Conservation (phyloP, 2,888 invertebrate species). For the Acanthosepion pharaonis region DNA sequence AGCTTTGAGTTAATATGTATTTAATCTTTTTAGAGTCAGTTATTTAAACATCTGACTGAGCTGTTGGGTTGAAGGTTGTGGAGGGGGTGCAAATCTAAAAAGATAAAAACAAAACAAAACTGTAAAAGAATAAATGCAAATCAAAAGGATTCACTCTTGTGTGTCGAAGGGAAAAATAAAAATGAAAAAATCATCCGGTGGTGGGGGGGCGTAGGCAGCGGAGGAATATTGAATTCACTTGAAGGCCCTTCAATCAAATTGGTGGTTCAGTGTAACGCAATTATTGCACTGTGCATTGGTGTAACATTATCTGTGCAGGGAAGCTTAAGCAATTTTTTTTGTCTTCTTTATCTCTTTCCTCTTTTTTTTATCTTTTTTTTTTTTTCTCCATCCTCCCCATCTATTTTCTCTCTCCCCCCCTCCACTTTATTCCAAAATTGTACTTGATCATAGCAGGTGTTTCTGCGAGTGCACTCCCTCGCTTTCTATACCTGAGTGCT, state of each 20-base stretch:
- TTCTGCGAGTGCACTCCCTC: background rate
- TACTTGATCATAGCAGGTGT: background rate
- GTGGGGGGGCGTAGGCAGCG: background rate
- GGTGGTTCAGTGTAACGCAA: background rate
- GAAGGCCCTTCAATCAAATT: conserved; percentile 9
- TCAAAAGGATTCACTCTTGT: background rate
- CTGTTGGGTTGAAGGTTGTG: no score
- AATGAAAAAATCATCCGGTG: background rate
- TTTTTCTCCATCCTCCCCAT: no score
- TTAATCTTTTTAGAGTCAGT: background rate
- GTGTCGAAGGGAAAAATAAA: background rate
- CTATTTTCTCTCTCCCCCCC: no score
- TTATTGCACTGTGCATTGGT: background rate
- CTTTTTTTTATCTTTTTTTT: no score
- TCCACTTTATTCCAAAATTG: no score
- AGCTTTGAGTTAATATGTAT: background rate
- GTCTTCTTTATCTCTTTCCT: background rate
- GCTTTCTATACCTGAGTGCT: background rate
- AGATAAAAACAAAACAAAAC: no score
- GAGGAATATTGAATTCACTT: conserved; percentile 4
- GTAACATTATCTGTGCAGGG: background rate
- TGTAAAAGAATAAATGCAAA: background rate
- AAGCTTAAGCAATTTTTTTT: background rate
- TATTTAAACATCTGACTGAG: background rate
- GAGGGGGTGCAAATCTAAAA: no score